Percentiles rank a stretch among this genome's conserved stretches.
These are phyloP conservation scores for Danio rerio DNA, from an alignment of 2,113 vertebrate species.

Conservation along the genomic window DNA sequence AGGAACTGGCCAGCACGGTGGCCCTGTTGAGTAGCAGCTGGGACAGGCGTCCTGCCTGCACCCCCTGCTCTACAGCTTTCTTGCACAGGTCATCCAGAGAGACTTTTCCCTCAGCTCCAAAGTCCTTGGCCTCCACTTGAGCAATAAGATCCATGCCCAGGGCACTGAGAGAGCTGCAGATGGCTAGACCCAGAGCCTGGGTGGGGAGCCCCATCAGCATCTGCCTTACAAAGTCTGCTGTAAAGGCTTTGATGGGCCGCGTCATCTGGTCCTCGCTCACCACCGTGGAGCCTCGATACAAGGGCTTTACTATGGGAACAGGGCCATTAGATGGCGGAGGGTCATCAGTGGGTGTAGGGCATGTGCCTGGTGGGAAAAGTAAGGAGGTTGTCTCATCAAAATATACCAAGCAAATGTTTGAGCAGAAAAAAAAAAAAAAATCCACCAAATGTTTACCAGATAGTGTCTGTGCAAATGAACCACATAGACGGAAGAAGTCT, in stretches of 20 bases:
- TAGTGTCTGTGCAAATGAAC: slow-evolving; percentile 91
- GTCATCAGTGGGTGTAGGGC: slow-evolving; percentile 77
- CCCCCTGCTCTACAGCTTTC: slow-evolving; percentile 91
- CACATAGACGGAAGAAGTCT: slow-evolving; percentile 94
- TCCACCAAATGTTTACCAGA: slow-evolving; percentile 79
- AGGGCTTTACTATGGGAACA: slow-evolving; percentile 83
- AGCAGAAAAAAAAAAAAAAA: neutral
- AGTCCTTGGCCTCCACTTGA: slow-evolving; percentile 96
- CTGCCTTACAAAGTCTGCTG: slow-evolving; percentile 94
- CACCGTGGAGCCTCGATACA: slow-evolving; percentile 86
- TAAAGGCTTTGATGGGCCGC: slow-evolving; percentile 95
- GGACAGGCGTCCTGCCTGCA: slow-evolving; percentile 85
- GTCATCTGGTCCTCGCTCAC: slow-evolving; percentile 97
- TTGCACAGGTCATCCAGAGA: slow-evolving; percentile 96
- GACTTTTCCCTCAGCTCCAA: slow-evolving; percentile 94
- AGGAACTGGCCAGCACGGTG: slow-evolving; percentile 92
- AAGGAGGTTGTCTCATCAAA: neutral
- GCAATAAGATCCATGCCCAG: slow-evolving; percentile 91
- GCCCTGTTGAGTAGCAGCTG: slow-evolving; percentile 94
- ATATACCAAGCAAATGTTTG: neutral
- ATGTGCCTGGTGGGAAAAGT: slow-evolving; percentile 61
- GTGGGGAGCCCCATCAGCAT: slow-evolving; percentile 96
- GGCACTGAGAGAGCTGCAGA: slow-evolving; percentile 93
- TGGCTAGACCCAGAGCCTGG: slow-evolving; percentile 88
- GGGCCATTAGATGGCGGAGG: slow-evolving; percentile 88